Conservation (phyloP, 2,888 invertebrate genomes). For the Salticus scenicus region DNA sequence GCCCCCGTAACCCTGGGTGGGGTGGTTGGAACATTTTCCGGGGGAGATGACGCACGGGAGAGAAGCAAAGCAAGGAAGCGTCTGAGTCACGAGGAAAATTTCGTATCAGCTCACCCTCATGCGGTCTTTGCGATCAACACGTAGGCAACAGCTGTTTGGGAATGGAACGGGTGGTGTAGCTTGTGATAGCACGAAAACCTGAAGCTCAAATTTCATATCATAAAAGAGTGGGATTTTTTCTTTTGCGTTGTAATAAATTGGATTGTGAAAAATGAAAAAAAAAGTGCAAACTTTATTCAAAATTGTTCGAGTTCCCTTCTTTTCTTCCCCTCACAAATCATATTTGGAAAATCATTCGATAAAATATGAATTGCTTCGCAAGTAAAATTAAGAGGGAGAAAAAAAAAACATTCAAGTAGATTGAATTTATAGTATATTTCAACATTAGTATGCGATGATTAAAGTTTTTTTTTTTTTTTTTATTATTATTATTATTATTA, state of each 20-base stretch:
- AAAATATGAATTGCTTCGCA: too few species aligned
- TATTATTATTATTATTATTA: too few species aligned
- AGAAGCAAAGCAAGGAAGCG: background rate
- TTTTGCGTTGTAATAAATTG: background rate
- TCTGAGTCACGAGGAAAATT: slow-evolving; percentile 40
- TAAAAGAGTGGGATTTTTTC: slow-evolving; percentile 7
- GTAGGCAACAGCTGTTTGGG: slow-evolving; percentile 59
- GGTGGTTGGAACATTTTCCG: slow-evolving; percentile 7
- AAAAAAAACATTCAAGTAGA: too few species aligned
- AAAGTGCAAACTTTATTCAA: background rate
- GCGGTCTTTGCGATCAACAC: slow-evolving; percentile 32
- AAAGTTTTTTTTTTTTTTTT: too few species aligned
- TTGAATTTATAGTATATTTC: too few species aligned
- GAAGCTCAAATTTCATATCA: background rate
- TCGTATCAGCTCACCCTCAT: slow-evolving; percentile 35
- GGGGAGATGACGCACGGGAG: slow-evolving; percentile 41
- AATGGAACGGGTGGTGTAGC: background rate
- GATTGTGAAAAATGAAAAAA: background rate
- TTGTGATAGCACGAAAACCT: background rate
- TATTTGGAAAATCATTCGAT: too few species aligned
- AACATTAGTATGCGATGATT: too few species aligned
- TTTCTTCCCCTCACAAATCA: too few species aligned
- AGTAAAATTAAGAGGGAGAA: too few species aligned
- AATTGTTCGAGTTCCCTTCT: too few species aligned
- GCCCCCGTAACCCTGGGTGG: slow-evolving; percentile 22